Evolutionary conservation across 2,797 vertebrate genomes (phyloP), one percentile per base, ranked within the genome.

Genomic region (Spheniscus humboldti): DNA sequence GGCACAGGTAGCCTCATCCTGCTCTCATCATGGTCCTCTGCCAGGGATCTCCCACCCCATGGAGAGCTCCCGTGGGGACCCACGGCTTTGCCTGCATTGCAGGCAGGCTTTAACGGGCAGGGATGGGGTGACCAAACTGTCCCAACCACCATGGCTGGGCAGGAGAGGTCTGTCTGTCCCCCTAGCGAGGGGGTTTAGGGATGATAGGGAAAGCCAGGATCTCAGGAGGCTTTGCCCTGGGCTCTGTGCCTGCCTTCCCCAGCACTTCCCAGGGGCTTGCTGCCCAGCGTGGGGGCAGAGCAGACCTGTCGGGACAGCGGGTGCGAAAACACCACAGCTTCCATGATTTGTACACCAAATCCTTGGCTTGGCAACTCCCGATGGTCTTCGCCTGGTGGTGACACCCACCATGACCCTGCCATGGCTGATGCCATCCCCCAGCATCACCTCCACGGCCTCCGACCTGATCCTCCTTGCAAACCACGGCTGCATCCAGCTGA

Each of bases 311-410:
- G 5, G 53, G 45, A 88, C 31, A 62, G 69, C 0, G 0, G 25
- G 7, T 18, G 7, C 1, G 4, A 80, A 87, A 57, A 2, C 64
- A 47, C 14, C 33, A 9, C 52, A 67, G 64, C 27, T 43, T 18
- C 56, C 33, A n/a, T 0, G 3, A 45, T 50, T 30, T 10, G 20
- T 4, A 7, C 4, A 8, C 12, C 59, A 66, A 7, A 79, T 27
- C 24, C 35, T 50, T 9, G 10, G 13, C 39, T 53, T 0, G 2
- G 33, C 47, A 64, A 5, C 9, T 68, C 43, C 45, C 0, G 0
- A 4, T 7, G 31, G 15, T 27, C 66, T 84, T 48, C 68, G 27
- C 20, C 47, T 12, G 28, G 15, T 28, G 43, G 48, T 69, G 45
- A 53, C 33, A 30, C 2, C 2, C 48, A 18, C 7, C 1, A 1